phyloP scores from a whole-genome alignment of 2,888 invertebrate species.

The Drosophila kokeensis region DNA sequence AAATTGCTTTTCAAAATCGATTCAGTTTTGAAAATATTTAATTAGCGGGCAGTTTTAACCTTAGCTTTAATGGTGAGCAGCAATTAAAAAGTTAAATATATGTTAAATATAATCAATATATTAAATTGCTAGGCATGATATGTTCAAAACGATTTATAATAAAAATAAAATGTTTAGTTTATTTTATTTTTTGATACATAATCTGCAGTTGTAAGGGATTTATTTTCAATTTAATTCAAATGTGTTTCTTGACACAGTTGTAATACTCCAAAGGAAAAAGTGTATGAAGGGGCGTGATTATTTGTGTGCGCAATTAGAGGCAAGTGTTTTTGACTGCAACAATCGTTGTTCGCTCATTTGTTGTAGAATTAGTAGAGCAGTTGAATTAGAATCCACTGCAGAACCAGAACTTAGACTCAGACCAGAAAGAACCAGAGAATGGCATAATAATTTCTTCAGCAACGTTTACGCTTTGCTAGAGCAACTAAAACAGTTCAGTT shows the following conservation, averaged over 20 bases:
- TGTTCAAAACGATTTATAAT: neutral
- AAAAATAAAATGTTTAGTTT: neutral
- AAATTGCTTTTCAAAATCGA: neutral
- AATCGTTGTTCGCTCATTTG: neutral
- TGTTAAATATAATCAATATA: neutral
- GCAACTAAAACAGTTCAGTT: conserved; percentile 51
- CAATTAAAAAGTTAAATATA: neutral
- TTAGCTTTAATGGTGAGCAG: neutral
- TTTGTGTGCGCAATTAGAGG: conserved; percentile 43
- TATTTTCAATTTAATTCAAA: neutral
- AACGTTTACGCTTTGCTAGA: conserved; percentile 67
- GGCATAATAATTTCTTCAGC: conserved; percentile 32
- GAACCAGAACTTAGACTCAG: conserved; percentile 32
- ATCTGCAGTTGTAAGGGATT: neutral
- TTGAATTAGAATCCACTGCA: conserved; percentile 59
- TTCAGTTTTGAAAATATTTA: neutral
- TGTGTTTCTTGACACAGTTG: neutral
- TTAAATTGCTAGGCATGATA: neutral
- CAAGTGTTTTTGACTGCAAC: conserved; percentile 44
- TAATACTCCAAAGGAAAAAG: neutral
- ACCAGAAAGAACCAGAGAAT: conserved; percentile 21
- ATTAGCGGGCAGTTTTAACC: neutral
- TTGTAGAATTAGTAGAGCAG: conserved; percentile 65
- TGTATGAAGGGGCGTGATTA: conserved; percentile 23
- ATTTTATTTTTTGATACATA: neutral